Evolutionary conservation across 2,113 vertebrate species (phyloP).

Genomic region (Laticauda laticaudata): DNA sequence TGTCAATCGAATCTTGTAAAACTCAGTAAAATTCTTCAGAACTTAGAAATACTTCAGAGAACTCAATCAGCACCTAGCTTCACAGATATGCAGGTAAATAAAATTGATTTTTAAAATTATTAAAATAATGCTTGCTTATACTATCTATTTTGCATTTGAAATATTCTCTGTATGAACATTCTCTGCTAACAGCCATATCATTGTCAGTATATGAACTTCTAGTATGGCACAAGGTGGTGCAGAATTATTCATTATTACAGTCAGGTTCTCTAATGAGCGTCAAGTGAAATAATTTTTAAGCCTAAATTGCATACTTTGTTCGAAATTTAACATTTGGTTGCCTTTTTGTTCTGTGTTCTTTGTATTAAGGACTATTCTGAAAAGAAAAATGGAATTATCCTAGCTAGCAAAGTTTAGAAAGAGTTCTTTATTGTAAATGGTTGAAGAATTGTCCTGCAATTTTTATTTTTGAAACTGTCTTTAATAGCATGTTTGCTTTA

Average conservation of each 20-base stretch:
- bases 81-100: constrained; percentile 88
- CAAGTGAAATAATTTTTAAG: background rate
- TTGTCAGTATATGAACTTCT: constrained; percentile 19
- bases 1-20: constrained; percentile 96
- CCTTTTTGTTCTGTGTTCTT: background rate
- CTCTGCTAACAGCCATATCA: background rate
- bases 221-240: background rate
- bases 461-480: constrained; percentile 4
- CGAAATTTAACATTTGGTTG: background rate
- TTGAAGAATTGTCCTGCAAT: background rate
- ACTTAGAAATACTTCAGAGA: constrained; percentile 96
- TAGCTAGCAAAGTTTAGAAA: background rate
- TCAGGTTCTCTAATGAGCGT: background rate
- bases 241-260: background rate
- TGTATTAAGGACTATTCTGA: background rate
- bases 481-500: background rate
- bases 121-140: constrained; percentile 8
- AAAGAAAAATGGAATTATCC: background rate
- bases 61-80: constrained; percentile 98
- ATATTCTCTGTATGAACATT: background rate
- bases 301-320: background rate
- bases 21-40: constrained; percentile 93
- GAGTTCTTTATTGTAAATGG: background rate
- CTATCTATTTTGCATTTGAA: constrained; percentile 11
- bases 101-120: constrained; percentile 30